Percentiles rank a stretch among this genome's conserved stretches.
These are phyloP conservation scores for Lasioglossum pauxillum DNA, from an alignment of 2,888 invertebrate species.

Conservation along the genomic window DNA sequence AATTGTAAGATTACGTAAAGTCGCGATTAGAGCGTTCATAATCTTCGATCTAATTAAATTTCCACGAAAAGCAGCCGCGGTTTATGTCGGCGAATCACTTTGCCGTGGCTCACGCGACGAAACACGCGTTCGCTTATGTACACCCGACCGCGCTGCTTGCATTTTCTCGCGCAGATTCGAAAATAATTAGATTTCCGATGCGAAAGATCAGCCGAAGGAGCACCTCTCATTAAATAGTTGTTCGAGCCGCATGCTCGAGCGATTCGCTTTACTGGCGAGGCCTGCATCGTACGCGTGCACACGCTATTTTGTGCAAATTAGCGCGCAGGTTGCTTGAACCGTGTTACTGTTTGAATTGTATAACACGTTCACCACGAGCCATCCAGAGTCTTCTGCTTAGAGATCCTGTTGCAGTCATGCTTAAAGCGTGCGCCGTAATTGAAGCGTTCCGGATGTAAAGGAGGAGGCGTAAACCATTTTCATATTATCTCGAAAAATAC, in stretches of 20 bases:
- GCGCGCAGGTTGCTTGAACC: conserved; percentile 34
- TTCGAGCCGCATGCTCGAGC: not conserved
- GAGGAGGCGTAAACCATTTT: not conserved
- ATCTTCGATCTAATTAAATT: not conserved
- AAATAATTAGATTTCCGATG: conserved; percentile 15
- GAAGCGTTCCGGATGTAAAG: conserved; percentile 9
- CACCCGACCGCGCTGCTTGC: not conserved
- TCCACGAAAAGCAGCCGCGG: not conserved
- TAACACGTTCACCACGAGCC: conserved; percentile 20
- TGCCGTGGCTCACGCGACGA: not conserved
- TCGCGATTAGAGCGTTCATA: not conserved
- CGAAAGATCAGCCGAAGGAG: conserved; percentile 19
- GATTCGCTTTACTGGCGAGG: conserved; percentile 16
- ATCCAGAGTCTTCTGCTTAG: conserved; percentile 16
- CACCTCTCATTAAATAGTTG: conserved; percentile 15
- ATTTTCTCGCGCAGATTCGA: not conserved
- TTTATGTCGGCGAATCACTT: not conserved
- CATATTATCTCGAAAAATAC: conserved; percentile 1
- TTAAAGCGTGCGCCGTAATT: conserved; percentile 24
- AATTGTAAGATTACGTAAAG: not conserved
- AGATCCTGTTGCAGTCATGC: conserved; percentile 34
- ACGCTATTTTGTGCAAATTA: conserved; percentile 54
- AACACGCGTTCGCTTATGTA: not conserved
- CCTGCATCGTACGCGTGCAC: conserved; percentile 6
- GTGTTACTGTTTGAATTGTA: conserved; percentile 29